Evolutionary conservation across 2,797 vertebrate genomes (phyloP).

Genomic region (Rachycentron canadum): DNA sequence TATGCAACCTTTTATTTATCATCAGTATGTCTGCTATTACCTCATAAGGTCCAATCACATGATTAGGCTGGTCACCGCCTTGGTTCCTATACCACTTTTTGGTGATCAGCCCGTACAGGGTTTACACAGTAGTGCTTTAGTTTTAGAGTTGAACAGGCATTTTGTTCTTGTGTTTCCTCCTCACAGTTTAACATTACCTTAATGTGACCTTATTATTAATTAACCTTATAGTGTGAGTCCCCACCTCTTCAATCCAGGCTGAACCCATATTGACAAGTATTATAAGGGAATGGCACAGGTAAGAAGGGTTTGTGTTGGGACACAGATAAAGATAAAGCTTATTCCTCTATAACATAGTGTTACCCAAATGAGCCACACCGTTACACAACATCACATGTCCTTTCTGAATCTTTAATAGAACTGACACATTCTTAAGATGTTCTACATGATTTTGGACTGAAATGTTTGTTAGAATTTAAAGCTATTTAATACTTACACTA

Average conservation of each 20-base stretch:
- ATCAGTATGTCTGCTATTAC: not conserved
- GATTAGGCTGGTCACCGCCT: not conserved
- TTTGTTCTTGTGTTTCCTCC: no score
- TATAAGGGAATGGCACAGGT: not conserved
- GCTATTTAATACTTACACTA: not conserved
- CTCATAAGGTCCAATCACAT: not conserved
- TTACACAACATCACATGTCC: not conserved
- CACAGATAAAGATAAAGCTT: no score
- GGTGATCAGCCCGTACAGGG: not conserved
- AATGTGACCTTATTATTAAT: no score
- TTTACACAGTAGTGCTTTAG: not conserved
- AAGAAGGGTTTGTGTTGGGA: no score
- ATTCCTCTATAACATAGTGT: no score
- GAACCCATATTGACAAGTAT: not conserved
- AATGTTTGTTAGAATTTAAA: not conserved
- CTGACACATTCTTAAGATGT: not conserved
- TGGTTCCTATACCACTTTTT: not conserved
- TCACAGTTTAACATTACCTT: not conserved
- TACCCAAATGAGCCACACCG: not conserved
- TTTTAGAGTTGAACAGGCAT: not conserved
- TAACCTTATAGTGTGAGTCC: not conserved
- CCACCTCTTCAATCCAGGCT: not conserved
- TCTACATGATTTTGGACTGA: not conserved
- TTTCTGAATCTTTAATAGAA: not conserved
- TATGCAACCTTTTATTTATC: constrained; percentile 76